A percentile compares a stretch with the other conserved stretches of the same genome.
These are phyloP conservation scores for Epizoanthus scotinus DNA, from an alignment of 92 coral and sea anemone genomes.

Conservation along the genomic window DNA sequence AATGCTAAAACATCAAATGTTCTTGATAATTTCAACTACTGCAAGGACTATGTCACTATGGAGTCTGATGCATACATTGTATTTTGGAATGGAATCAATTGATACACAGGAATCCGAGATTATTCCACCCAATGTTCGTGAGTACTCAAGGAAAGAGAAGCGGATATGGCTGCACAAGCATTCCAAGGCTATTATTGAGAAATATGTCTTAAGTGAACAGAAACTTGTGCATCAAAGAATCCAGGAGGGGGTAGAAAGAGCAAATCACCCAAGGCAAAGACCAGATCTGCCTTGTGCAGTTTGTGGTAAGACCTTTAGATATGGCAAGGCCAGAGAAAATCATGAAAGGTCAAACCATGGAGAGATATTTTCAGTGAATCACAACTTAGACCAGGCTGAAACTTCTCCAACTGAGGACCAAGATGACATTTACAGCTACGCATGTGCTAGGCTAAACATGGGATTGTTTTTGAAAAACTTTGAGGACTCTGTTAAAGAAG, in stretches of 20 bases:
- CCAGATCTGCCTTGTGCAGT: conserved; percentile 28
- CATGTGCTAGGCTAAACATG: conserved; percentile 33
- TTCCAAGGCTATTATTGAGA: conserved; percentile 39
- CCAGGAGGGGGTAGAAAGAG: conserved; percentile 2
- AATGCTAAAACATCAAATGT: conserved; percentile 67
- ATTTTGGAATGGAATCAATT: conserved; percentile 47
- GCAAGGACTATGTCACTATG: conserved; percentile 52
- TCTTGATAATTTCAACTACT: conserved; percentile 52
- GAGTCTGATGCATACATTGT: conserved; percentile 56
- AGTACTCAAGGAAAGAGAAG: conserved; percentile 12
- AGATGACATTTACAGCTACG: conserved; percentile 41
- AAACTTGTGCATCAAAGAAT: background rate
- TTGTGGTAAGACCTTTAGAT: conserved; percentile 48
- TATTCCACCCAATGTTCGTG: conserved; percentile 43
- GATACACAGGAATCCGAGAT: conserved; percentile 28
- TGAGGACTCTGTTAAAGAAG: conserved; percentile 53
- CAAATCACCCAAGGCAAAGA: background rate
- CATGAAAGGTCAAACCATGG: conserved; percentile 49
- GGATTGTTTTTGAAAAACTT: conserved; percentile 42
- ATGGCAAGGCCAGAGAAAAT: conserved; percentile 48
- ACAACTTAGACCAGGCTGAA: background rate
- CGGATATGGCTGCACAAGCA: conserved; percentile 63
- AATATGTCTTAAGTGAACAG: conserved; percentile 49
- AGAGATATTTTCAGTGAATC: background rate
- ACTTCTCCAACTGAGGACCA: too few relatives aligned